Evolutionary conservation across 2,888 invertebrate genomes (phyloP).

Genomic region (Leptinotarsa juncta): DNA sequence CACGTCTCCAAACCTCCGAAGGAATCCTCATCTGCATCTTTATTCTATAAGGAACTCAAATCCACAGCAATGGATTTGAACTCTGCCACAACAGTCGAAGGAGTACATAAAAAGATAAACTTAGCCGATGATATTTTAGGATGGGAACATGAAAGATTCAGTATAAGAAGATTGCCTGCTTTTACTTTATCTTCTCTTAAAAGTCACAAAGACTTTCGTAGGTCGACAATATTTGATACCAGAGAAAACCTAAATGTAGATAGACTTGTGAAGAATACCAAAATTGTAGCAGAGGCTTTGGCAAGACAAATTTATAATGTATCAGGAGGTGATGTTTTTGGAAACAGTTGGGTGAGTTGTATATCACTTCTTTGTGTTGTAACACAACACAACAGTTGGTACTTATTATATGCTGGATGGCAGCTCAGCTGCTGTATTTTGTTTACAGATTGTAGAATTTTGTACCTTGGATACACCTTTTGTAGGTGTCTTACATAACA

Average conservation of each 20-base stretch:
- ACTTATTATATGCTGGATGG: no score
- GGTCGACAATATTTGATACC: constrained; percentile 75
- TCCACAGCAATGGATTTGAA: constrained; percentile 67
- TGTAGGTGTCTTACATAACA: no score
- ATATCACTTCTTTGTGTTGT: constrained; percentile 10
- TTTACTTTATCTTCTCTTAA: constrained; percentile 88
- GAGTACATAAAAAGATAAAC: constrained; percentile 96
- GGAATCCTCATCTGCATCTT: constrained; percentile 81
- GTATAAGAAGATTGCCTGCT: constrained; percentile 90
- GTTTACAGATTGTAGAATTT: no score
- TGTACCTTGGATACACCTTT: no score
- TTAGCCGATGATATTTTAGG: constrained; percentile 90
- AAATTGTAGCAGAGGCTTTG: constrained; percentile 83
- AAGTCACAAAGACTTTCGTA: constrained; percentile 73
- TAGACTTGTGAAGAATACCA: constrained; percentile 76
- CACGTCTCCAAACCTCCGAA: constrained; percentile 97
- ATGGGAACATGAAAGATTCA: constrained; percentile 98
- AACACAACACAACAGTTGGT: background rate
- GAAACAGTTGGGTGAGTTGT: constrained; percentile 77
- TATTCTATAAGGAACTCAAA: constrained; percentile 75
- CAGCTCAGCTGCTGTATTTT: background rate
- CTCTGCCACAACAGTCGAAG: constrained; percentile 69
- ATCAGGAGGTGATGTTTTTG: constrained; percentile 75
- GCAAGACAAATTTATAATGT: constrained; percentile 85
- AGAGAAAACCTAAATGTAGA: constrained; percentile 70